Evolutionary conservation across 2,797 vertebrate genomes (phyloP), one percentile per base, ranked within the genome.

Genomic region (Lacerta agilis): DNA sequence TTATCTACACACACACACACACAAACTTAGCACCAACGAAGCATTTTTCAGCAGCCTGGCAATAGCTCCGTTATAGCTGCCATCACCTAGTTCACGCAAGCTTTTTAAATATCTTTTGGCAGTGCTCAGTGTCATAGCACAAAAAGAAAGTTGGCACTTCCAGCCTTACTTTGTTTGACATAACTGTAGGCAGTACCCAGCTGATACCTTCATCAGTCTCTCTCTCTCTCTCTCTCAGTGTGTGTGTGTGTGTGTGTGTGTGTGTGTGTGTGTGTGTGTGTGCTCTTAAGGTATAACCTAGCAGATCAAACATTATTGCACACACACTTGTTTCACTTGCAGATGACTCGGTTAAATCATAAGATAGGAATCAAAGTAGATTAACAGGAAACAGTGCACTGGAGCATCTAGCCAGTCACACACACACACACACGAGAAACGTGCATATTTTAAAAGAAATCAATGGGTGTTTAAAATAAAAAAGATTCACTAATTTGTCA

Each of bases 21-120:
- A 43, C 25, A 76, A 9, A 23, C 20, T 93, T 95, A 96, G 96
- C 96, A 96, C 94, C 91, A 94, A 97, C 96, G 97, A 96, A 95
- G 95, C 85, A 86, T 96, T 95, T 55, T 72, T 96, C 96, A 97
- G 96, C 97, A 97, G 97, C 96, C 97, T 97, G 96, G 96, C 97
- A 97, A 96, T 97, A 97, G 97, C 97, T 97, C 97, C 96, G 97
- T 97, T 97, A 97, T 97, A 97, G 97, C 97, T 97, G 97, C 97
- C 96, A 96, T 97, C 97, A 97, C 97, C 97, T 97, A 97, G 97
- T 97, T 97, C 96, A 96, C 95, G 96, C 96, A 95, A 97, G 97
- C 97, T 97, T 97, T 97, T 97, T 97, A 64, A 97, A 97, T 97
- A 97, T 97, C 97, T 97, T 97, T 97, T 97, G 97, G 97, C 97